Percentiles rank a stretch among this genome's conserved stretches.
Evolutionary conservation across 2,888 invertebrate species (phyloP).

Genomic region (Lottia gigantea): DNA sequence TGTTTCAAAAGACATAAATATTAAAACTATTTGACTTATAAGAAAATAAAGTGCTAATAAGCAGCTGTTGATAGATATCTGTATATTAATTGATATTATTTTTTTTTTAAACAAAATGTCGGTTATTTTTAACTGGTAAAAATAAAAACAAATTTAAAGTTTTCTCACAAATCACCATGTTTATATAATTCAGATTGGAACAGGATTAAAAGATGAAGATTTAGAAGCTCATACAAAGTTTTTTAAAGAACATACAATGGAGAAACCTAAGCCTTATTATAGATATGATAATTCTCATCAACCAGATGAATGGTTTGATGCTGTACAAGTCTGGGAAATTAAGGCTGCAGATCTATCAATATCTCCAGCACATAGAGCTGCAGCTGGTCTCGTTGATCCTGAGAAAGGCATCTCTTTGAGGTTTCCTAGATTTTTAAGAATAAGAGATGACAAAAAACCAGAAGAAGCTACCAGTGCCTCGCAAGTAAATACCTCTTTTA

Average conservation of each 20-base stretch:
- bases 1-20: too few relatives aligned
- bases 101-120: too few relatives aligned
- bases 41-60: too few relatives aligned
- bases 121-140: too few relatives aligned
- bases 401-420: slow-evolving; percentile 94
- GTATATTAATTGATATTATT: too few relatives aligned
- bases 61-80: too few relatives aligned
- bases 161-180: too few relatives aligned
- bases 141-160: too few relatives aligned
- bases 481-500: slow-evolving; percentile 73
- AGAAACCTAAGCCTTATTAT: slow-evolving; percentile 76
- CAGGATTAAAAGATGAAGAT: slow-evolving; percentile 93
- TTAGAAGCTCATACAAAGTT: slow-evolving; percentile 81
- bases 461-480: slow-evolving; percentile 92
- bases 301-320: slow-evolving; percentile 70
- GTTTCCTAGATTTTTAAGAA: slow-evolving; percentile 91
- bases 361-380: slow-evolving; percentile 93
- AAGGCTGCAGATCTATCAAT: slow-evolving; percentile 97
- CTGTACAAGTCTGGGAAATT: slow-evolving; percentile 93
- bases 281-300: slow-evolving; percentile 77
- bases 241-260: slow-evolving; percentile 81
- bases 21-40: too few relatives aligned
- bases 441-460: slow-evolving; percentile 89
- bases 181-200: slow-evolving; percentile 77
- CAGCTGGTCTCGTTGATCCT: slow-evolving; percentile 81